Evolutionary conservation across 2,113 vertebrate species (phyloP).

Genomic region (Xiphorhynchus elegans): DNA sequence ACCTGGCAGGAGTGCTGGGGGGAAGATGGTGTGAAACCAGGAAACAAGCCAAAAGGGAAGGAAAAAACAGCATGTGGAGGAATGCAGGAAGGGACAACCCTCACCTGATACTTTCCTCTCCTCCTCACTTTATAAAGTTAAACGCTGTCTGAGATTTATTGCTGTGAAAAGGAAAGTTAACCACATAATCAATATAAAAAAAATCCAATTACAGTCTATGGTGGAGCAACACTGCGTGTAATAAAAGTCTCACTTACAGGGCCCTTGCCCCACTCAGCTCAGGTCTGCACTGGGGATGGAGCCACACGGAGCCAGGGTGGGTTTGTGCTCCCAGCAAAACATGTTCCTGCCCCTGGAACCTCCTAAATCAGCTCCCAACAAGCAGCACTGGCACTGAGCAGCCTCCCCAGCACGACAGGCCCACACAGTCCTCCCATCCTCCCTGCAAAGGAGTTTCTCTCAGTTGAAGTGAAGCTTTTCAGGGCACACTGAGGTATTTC

Average conservation of each 20-base stretch:
- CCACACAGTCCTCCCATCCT: background rate
- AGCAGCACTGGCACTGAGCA: background rate
- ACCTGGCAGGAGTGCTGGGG: background rate
- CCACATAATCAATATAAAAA: slow-evolving; percentile 67
- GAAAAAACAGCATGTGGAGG: background rate
- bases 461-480: background rate
- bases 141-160: slow-evolving; percentile 61
- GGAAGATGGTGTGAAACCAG: background rate
- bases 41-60: too few relatives aligned
- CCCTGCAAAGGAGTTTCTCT: background rate
- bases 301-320: slow-evolving; percentile 3
- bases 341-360: background rate
- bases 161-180: slow-evolving; percentile 63
- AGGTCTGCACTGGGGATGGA: background rate
- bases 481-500: background rate
- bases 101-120: slow-evolving; percentile 44
- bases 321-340: background rate
- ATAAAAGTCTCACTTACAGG: slow-evolving; percentile 49
- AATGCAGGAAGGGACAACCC: slow-evolving; percentile 4
- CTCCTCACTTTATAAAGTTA: slow-evolving; percentile 60
- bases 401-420: background rate
- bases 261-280: background rate
- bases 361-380: background rate
- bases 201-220: slow-evolving; percentile 55
- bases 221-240: slow-evolving; percentile 23